Evolutionary conservation across 2,888 invertebrate species (phyloP).

Genomic region (Agrotis puta): DNA sequence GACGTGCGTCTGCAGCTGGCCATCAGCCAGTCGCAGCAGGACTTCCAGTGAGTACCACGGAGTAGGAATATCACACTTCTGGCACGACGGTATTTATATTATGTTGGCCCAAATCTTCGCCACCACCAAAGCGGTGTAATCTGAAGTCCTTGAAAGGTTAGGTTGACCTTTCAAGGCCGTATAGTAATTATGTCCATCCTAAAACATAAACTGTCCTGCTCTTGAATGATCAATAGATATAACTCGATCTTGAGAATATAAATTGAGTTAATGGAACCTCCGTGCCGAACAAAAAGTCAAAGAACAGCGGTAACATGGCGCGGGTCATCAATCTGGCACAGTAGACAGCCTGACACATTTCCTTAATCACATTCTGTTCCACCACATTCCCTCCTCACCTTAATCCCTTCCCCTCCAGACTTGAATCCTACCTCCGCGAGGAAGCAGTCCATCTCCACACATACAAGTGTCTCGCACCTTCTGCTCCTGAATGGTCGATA

Average conservation of each 20-base stretch:
- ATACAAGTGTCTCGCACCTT: slow-evolving; percentile 23
- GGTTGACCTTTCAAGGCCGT: too few species aligned
- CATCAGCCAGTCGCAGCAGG: slow-evolving; percentile 98
- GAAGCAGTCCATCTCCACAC: slow-evolving; percentile 44
- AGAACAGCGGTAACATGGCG: neutral
- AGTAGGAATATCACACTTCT: too few species aligned
- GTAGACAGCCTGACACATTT: too few species aligned
- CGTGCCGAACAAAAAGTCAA: neutral
- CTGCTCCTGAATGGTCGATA: slow-evolving; percentile 25
- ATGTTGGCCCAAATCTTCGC: too few species aligned
- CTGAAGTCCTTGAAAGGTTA: too few species aligned
- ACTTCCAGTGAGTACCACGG: slow-evolving; percentile 93
- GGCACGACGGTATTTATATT: too few species aligned
- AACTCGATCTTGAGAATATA: too few species aligned
- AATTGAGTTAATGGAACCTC: neutral
- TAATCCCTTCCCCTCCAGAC: slow-evolving; percentile 53
- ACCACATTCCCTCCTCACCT: neutral
- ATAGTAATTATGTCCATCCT: too few species aligned
- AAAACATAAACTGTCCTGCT: neutral
- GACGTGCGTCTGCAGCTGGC: slow-evolving; percentile 99
- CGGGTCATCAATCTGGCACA: slow-evolving; percentile 90
- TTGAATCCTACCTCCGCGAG: slow-evolving; percentile 59
- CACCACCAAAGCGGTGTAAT: too few species aligned
- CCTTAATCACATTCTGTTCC: neutral
- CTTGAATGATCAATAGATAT: neutral